Evolutionary conservation across 2,113 vertebrate genomes (phyloP).

Genomic region (Saguinus midas): DNA sequence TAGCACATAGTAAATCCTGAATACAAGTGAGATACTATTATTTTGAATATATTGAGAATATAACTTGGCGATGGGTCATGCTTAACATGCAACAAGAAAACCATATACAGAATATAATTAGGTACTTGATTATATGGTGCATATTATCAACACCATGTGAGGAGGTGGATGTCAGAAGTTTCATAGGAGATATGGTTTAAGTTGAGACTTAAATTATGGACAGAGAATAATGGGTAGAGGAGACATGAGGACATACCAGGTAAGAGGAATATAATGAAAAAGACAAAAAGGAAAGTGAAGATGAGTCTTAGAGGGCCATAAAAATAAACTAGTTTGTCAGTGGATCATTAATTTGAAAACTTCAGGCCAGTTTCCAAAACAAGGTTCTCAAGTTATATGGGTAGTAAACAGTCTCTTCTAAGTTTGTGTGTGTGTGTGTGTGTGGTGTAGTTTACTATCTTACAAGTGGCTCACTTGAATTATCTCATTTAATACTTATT

Average conservation of each 20-base stretch:
- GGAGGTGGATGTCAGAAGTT: not conserved
- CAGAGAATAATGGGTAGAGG: not conserved
- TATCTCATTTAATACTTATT: conserved; percentile 14
- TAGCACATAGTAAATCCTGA: not conserved
- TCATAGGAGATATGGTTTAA: not conserved
- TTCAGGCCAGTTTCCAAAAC: not conserved
- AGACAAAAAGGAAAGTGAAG: not conserved
- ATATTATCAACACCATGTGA: conserved; percentile 7
- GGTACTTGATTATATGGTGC: not conserved
- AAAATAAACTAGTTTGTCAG: conserved; percentile 1
- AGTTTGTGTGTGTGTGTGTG: not conserved
- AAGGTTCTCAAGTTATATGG: not conserved
- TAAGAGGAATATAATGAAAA: not conserved
- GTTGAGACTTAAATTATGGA: conserved; percentile 10
- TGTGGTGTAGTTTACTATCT: not conserved
- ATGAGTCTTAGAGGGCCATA: not conserved
- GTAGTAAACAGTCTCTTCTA: conserved; percentile 21
- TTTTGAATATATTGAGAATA: not conserved
- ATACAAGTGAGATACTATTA: conserved; percentile 5
- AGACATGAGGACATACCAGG: not conserved
- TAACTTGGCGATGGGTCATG: not conserved
- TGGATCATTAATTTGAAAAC: conserved; percentile 20
- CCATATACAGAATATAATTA: not conserved
- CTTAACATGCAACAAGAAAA: conserved; percentile 33
- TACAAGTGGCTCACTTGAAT: not conserved